A percentile compares a stretch with the other conserved stretches of the same genome.
These are phyloP conservation scores for Corythaixoides concolor DNA, from an alignment of 2,113 vertebrate genomes.

Conservation along the genomic window DNA sequence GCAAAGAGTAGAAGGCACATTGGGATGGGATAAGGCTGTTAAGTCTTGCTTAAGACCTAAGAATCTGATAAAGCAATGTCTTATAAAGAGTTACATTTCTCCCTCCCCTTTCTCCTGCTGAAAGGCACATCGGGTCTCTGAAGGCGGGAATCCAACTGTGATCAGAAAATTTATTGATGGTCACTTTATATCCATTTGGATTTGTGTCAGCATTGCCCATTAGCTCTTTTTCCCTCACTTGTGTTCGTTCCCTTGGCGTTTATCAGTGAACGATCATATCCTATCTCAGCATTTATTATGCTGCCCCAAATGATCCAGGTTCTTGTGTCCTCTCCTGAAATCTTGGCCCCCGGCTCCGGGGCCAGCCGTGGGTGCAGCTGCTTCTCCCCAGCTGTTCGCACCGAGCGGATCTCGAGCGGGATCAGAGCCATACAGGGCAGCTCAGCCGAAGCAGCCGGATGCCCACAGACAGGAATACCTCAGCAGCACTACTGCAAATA, in stretches of 20 bases:
- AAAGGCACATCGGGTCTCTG: neutral
- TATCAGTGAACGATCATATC: neutral
- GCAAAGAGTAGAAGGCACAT: neutral
- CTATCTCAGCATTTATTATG: neutral
- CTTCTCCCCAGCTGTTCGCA: neutral
- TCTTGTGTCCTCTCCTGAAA: neutral
- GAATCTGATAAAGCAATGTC: neutral
- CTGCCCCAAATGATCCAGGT: neutral
- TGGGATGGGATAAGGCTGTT: neutral
- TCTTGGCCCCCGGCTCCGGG: rapidly evolving
- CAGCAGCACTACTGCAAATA: neutral
- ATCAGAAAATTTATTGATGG: neutral
- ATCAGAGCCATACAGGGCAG: neutral
- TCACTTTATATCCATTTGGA: neutral
- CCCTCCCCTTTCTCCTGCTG: neutral
- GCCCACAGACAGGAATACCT: neutral
- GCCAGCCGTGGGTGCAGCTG: neutral
- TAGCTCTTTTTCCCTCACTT: neutral
- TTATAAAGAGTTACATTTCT: rapidly evolving
- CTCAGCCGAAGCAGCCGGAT: neutral
- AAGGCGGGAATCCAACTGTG: neutral
- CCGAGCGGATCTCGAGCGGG: rapidly evolving
- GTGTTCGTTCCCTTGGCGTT: neutral
- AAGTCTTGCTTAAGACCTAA: neutral
- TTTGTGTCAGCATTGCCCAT: neutral